Evolutionary conservation across 2,888 invertebrate genomes (phyloP).

Genomic region (Synergus itoensis): DNA sequence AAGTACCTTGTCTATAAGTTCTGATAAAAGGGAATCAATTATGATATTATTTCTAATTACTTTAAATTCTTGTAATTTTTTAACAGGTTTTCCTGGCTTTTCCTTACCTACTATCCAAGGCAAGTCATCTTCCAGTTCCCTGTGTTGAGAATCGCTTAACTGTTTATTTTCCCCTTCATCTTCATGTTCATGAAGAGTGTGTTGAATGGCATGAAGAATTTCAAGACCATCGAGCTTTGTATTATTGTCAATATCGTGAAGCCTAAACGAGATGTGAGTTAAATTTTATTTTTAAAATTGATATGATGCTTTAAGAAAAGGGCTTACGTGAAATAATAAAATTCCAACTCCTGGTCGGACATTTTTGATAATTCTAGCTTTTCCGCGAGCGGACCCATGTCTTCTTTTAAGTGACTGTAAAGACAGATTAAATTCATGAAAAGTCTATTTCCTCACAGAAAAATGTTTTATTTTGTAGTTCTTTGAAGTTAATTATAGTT

Average conservation of each 20-base stretch:
- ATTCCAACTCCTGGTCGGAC: constrained; percentile 91
- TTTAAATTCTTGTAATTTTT: not conserved
- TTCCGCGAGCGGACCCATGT: constrained; percentile 83
- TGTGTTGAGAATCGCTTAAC: constrained; percentile 44
- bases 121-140: constrained; percentile 58
- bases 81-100: not conserved
- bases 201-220: constrained; percentile 89
- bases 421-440: constrained; percentile 2
- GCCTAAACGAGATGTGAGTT: constrained; percentile 68
- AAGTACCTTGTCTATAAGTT: constrained; percentile 91
- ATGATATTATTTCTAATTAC: constrained; percentile 4
- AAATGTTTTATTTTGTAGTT: not conserved
- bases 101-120: constrained; percentile 67
- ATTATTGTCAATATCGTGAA: constrained; percentile 95
- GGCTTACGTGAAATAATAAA: constrained; percentile 87
- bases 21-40: constrained; percentile 77
- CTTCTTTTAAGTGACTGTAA: constrained; percentile 88
- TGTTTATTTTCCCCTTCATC: constrained; percentile 74
- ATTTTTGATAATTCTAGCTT: constrained; percentile 84
- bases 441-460: not conserved
- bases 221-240: constrained; percentile 94
- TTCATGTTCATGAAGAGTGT: constrained; percentile 84
- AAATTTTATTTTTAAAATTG: constrained; percentile 3
- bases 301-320: not conserved
- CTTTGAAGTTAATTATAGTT: not conserved